Evolutionary conservation across 1,140 invertebrate species (phyloP).

Genomic region (Cyclina sinensis): DNA sequence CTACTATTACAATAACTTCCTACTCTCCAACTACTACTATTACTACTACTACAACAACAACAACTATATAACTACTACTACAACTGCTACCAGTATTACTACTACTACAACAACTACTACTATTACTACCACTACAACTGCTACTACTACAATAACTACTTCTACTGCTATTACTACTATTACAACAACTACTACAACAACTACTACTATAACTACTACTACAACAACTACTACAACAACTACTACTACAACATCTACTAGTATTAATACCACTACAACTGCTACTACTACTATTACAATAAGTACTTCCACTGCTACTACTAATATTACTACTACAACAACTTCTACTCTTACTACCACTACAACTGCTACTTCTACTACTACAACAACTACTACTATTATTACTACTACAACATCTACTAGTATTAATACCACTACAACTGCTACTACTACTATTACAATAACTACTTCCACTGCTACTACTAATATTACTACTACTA

Average conservation of each 20-base stretch:
- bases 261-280: conserved; percentile 22
- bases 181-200: too few species aligned
- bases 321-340: conserved; percentile 28
- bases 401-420: not conserved
- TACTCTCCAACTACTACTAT: conserved; percentile 28
- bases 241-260: conserved; percentile 45
- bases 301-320: conserved; percentile 38
- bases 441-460: not conserved
- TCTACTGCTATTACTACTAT: not conserved
- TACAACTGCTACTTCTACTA: not conserved
- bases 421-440: not conserved
- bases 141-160: too few species aligned
- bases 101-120: conserved; percentile 17
- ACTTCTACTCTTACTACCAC: conserved; percentile 20
- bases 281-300: conserved; percentile 39
- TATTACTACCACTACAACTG: conserved; percentile 33
- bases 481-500: not conserved
- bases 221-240: conserved; percentile 41
- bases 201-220: conserved; percentile 42
- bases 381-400: not conserved
- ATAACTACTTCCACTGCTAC: not conserved
- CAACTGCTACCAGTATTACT: too few species aligned
- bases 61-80: too few species aligned
- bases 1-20: conserved; percentile 13
- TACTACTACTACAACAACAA: not conserved